A percentile compares a stretch with the other conserved stretches of the same genome.
Conservation (phyloP, 2,797 vertebrate genomes). For the Gambusia yucatana region DNA sequence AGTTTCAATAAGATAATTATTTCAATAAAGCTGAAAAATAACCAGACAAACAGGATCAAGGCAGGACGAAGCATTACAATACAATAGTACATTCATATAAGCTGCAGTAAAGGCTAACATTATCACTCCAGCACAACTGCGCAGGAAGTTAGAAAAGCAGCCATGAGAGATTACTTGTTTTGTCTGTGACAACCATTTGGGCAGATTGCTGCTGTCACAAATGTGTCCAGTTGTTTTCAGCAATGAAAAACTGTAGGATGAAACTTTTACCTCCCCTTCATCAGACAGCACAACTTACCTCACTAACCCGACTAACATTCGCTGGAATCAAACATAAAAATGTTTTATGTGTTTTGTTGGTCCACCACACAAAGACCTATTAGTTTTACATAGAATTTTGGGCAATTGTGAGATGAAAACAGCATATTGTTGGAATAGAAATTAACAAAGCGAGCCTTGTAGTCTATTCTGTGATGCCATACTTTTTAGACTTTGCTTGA, state of each 20-base stretch:
- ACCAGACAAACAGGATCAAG: neutral
- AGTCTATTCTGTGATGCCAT: neutral
- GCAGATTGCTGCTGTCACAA: neutral
- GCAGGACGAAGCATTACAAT: neutral
- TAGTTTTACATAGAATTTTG: neutral
- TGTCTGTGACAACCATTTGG: neutral
- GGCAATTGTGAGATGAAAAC: neutral
- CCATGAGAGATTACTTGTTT: neutral
- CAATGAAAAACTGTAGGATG: neutral
- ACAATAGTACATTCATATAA: neutral
- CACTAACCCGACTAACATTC: slow-evolving; percentile 58
- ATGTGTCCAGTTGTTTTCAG: neutral
- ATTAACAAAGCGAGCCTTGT: neutral
- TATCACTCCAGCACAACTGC: neutral
- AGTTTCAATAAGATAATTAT: neutral
- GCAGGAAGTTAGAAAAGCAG: neutral
- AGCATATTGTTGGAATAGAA: neutral
- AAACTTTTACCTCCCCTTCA: slow-evolving; percentile 42
- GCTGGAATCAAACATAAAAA: slow-evolving; percentile 8
- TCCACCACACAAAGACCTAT: neutral
- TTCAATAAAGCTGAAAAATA: slow-evolving; percentile 6
- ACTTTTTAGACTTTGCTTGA: neutral
- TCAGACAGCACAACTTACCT: slow-evolving; percentile 24
- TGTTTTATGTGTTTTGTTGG: neutral
- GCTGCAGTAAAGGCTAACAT: neutral